phyloP scores from a whole-genome alignment of 2,888 invertebrate genomes.

The Drosophila melanocephala region DNA sequence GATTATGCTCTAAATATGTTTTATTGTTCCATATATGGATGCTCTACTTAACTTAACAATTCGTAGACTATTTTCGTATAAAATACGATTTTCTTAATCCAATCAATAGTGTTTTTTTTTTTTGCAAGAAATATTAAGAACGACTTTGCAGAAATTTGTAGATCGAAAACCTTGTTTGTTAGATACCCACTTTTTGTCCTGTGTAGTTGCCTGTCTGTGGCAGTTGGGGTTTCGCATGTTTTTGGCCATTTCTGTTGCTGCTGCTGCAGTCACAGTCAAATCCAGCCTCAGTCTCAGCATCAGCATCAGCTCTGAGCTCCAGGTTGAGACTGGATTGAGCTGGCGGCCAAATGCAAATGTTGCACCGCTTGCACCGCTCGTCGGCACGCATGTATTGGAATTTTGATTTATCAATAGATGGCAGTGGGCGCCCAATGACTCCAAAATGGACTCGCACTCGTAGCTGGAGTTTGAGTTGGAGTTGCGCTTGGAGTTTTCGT shows the following conservation, averaged over 20 bases:
- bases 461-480: constrained; percentile 10
- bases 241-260: constrained; percentile 65
- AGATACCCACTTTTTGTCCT: background rate
- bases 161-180: background rate
- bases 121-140: background rate
- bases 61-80: background rate
- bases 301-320: constrained; percentile 16
- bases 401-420: constrained; percentile 79
- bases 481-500: constrained; percentile 12
- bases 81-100: background rate
- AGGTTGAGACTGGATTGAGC: constrained; percentile 36
- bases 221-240: constrained; percentile 65
- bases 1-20: background rate
- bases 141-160: background rate
- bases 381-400: constrained; percentile 71
- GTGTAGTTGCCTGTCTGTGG: constrained; percentile 20
- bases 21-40: background rate
- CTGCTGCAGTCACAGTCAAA: constrained; percentile 45
- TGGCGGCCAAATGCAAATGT: constrained; percentile 78
- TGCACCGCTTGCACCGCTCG: constrained; percentile 17
- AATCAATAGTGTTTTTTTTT: background rate
- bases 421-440: constrained; percentile 59
- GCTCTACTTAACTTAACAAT: background rate
- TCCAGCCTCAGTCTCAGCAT: constrained; percentile 27
- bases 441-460: constrained; percentile 29